Base-by-base conservation (phyloP, 2,797 vertebrate species). In the Euthynnus affinis region DNA sequence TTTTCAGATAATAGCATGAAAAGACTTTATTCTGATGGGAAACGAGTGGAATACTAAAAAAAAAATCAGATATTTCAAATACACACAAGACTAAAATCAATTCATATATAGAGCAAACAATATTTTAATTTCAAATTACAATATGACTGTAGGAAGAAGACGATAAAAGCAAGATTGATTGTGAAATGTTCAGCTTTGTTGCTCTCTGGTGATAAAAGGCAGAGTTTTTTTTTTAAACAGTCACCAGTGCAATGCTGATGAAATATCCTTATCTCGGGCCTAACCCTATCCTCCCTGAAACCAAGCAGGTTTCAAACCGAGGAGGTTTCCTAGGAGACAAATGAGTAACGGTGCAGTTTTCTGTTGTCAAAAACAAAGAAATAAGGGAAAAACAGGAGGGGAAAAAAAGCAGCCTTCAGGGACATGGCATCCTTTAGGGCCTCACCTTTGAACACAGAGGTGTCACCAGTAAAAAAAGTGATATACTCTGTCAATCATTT, bases 291-390 rank as follows among this genome's bases (percentile, higher is more conserved):
- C 72, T 66, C 71, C 66, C 67, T 68, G 12, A 75, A 81, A 62
- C 72, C 62, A 60, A 78, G 58, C 15, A n/a, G 63, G 53, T 58
- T 81, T 56, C 37, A 53, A 75, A 66, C 68, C 37, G 18, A 17
- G 1, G 34, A 78, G 71, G 84, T 87, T 89, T 78, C 84, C 82
- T 61, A 52, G 84, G 74, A 88, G 80, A 85, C 74, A 20, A 78
- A 69, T 17, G 2, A 29, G 37, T 17, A 23, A 58, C 29, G 0
- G 32, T 34, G 55, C 64, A 48, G 18, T 23, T 65, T 49, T 52
- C n/a, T 52, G 46, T 55, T 32, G 9, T 42, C 12, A 1, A 44
- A 66, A 22, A 53, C 17, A 69, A n/a, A 37, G 4, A 49, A 65
- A 46, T 3, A 17, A 42, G 18, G 9, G 15, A 25, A 18, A 0